Evolutionary conservation across 1,140 invertebrate genomes (phyloP), one percentile per base, ranked within the genome.

Genomic region (Zaprionus kolodkinae): DNA sequence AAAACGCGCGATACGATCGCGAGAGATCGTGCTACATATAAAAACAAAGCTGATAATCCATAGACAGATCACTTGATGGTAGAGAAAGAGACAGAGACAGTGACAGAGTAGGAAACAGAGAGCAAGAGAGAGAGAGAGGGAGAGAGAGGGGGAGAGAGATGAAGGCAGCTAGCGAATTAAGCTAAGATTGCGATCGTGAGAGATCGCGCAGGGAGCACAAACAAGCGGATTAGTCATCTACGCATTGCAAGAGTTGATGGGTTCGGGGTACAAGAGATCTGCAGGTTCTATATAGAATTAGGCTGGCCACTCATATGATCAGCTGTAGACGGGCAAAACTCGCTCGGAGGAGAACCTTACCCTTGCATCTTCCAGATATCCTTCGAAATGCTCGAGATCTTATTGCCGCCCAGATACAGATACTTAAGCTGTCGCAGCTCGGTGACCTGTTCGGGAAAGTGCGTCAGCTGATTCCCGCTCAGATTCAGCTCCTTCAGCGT

Each of bases 321-420:
- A 11, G 1, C 21, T 21, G n/a, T n/a, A n/a, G n/a, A n/a, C n/a
- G n/a, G n/a, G n/a, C n/a, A n/a, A n/a, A n/a, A n/a, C n/a, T n/a
- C n/a, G n/a, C n/a, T n/a, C n/a, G 50, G 12, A 45, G 35, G 35
- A 13, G 3, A 30, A 5, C 27, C 27, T 93, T 93, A 97, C 96
- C 95, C 95, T 91, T 95, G 94, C 73, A 99, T 93, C 93, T 95
- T 95, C 94, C 95, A 95, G 66, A 99, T 96, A 76, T 96, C 95
- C 91, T 95, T 95, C 25, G 96, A 96, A 78, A 99, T 95, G 77
- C 94, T 94, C n/a, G 93, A 93, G 75, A 99, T 96, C 60, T 93
- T 93, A 93, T 99, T 99, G 21, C 95, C 97, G 27, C 98, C 98
- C 48, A 99, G 93, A 93, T 99, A 98, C 7, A 99, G 94, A 88